Evolutionary conservation across 2,797 vertebrate genomes (phyloP).

Genomic region (Pitangus sulphuratus): DNA sequence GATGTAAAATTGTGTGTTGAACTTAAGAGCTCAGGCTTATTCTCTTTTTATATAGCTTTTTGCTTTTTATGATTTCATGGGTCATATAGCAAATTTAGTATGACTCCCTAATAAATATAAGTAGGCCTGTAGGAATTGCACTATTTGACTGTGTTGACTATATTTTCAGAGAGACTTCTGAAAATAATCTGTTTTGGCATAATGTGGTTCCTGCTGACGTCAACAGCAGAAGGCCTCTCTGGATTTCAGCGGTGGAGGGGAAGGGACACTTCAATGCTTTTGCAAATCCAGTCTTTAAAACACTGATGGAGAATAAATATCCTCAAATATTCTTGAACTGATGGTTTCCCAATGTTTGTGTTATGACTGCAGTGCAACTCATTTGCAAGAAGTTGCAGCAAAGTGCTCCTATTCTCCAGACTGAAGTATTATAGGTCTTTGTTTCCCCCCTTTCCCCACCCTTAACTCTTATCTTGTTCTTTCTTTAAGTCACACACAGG

Average conservation of each 20-base stretch:
- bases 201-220: not conserved
- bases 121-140: not conserved
- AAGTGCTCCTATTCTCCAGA: not conserved
- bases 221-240: not conserved
- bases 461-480: not conserved
- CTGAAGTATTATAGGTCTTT: not conserved
- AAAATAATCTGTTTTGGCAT: not conserved
- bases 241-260: not conserved
- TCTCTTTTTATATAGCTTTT: not conserved
- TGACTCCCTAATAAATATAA: conserved; percentile 1
- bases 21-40: not conserved
- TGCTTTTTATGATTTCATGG: conserved; percentile 13
- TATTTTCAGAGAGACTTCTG: conserved; percentile 7
- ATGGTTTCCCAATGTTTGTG: not conserved
- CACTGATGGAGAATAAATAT: not conserved
- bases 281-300: not conserved
- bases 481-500: not conserved
- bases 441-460: not conserved
- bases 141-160: not conserved
- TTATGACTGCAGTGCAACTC: not conserved
- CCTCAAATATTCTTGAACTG: not conserved
- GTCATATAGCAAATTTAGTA: not conserved
- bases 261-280: not conserved
- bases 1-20: not conserved
- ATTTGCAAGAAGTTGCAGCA: not conserved